Evolutionary conservation across 2,113 vertebrate species (phyloP), one percentile per base, ranked within the genome.

Genomic region (Anser cygnoides): DNA sequence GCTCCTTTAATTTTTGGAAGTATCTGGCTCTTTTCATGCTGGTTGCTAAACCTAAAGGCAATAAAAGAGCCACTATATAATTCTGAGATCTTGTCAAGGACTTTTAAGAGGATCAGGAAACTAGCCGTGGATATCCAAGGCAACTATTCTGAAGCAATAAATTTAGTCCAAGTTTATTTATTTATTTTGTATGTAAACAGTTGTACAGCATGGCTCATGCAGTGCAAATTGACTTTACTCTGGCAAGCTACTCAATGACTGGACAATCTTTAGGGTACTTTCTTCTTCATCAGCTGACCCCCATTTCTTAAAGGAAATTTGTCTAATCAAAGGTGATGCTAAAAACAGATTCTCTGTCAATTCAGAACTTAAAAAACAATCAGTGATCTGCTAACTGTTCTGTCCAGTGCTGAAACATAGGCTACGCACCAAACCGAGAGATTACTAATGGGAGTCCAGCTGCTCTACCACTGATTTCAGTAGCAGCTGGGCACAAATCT

Each of bases 201-300:
- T 50, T 73, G 37, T 50, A 41, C 23, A 33, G 16, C 21, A 14
- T 5, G 1, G 5, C 22, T 59, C 21, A 78, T 72, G 22, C 14
- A 41, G 41, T 22, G 13, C 26, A 61, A 2, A 1, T 71, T 35
- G 84, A 9, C 22, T 82, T 49, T 67, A n/a, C 0, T 3, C 26
- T 70, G 0, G 0, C 6, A 46, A 52, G 39, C 41, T 73, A 5
- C n/a, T 66, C n/a, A 12, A 4, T 41, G 50, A 29, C 54, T 68
- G n/a, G 26, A 72, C 29, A 20, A 74, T 61, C 33, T 49, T 15
- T 43, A 71, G 20, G n/a, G 2, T 59, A 25, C 12, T 50, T 93
- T 73, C n/a, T 65, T 82, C 87, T 70, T 91, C 52, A 43, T 9
- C 52, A 68, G 3, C 10, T 4, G 4, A 73, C 23, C 2, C 13